Evolutionary conservation across 2,888 invertebrate genomes (phyloP).

Genomic region (Aricia artaxerxes): DNA sequence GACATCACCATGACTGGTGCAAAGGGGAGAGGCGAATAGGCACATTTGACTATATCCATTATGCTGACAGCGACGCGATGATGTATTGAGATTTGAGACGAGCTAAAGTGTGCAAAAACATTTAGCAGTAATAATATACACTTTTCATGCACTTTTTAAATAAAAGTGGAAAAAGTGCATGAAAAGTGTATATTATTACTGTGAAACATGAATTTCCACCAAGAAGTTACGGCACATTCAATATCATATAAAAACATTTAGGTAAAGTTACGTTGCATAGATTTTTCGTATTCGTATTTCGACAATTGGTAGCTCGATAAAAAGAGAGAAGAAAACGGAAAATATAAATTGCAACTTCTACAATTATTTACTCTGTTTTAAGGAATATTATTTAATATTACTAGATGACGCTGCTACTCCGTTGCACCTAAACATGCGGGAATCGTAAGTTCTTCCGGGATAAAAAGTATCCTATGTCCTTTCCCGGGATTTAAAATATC

Average conservation of each 20-base stretch:
- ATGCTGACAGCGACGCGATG: neutral
- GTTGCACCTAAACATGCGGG: too few species aligned
- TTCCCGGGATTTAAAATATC: too few species aligned
- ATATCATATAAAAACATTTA: neutral
- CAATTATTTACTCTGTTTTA: too few species aligned
- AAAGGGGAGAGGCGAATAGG: conserved; percentile 33
- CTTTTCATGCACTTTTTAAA: too few species aligned
- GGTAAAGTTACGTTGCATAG: neutral
- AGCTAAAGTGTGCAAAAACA: neutral
- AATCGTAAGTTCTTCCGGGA: too few species aligned
- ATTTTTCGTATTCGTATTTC: neutral
- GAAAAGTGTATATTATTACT: too few species aligned
- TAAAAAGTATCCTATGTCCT: too few species aligned
- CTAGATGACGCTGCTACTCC: too few species aligned
- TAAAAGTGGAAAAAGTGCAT: too few species aligned
- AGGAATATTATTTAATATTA: too few species aligned
- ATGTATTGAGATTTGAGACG: conserved; percentile 2
- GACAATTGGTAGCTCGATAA: neutral
- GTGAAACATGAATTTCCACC: too few species aligned
- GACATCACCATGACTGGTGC: conserved; percentile 61
- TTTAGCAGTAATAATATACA: neutral
- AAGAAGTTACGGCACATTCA: too few species aligned
- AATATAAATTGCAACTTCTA: neutral
- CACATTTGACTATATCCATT: conserved; percentile 6
- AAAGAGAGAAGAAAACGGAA: neutral